Conservation (phyloP, 2,797 vertebrate species). For the Peromyscus eremicus region DNA sequence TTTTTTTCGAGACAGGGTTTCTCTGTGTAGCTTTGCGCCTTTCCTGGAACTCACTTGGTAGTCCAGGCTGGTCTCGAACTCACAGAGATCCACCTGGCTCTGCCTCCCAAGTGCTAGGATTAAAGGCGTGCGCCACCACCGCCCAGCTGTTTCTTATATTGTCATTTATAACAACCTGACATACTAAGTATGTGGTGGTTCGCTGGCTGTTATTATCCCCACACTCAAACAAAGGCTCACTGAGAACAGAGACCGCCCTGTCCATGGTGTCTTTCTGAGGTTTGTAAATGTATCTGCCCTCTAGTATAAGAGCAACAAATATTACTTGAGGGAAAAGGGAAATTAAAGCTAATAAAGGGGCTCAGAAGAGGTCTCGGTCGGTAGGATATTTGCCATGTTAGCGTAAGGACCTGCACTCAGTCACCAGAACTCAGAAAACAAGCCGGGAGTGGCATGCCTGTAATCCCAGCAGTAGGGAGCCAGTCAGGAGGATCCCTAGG, state of each 20-base stretch:
- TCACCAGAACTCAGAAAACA: not conserved
- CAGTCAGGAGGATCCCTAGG: not conserved
- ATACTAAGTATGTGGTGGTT: not conserved
- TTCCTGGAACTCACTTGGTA: too few relatives aligned
- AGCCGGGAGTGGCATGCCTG: not conserved
- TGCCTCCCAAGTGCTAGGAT: too few relatives aligned
- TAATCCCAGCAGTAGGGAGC: not conserved
- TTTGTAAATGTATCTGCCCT: not conserved
- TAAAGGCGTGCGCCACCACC: too few relatives aligned
- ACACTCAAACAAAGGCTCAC: not conserved
- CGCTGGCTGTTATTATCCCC: not conserved
- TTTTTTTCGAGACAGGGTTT: too few relatives aligned
- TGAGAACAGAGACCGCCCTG: not conserved
- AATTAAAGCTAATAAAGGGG: slow-evolving; percentile 7
- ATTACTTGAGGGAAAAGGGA: slow-evolving; percentile 26
- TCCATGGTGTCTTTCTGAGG: not conserved
- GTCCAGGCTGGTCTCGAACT: too few relatives aligned
- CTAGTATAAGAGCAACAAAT: not conserved
- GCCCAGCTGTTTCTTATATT: not conserved
- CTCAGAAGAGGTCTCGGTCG: not conserved
- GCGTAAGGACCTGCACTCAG: not conserved
- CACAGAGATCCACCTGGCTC: too few relatives aligned
- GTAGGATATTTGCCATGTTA: not conserved
- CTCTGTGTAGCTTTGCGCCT: too few relatives aligned
- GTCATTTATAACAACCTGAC: not conserved